Base-by-base conservation (phyloP, 2,888 invertebrate species). In the Erebia ligea region DNA sequence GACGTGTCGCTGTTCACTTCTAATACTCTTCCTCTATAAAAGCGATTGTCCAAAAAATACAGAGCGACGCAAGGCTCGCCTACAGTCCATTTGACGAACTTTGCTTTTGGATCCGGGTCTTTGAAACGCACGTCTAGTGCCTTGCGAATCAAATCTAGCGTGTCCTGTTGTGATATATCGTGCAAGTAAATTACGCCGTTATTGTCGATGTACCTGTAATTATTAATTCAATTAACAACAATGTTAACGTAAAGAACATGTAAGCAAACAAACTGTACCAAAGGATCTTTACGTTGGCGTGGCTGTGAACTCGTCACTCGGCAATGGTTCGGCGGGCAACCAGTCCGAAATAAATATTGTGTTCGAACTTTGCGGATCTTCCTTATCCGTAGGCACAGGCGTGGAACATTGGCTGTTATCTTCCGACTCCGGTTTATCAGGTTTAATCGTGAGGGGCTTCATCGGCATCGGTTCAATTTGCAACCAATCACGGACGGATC, bases 61-160 rank as follows among this genome's bases (percentile, higher is more conserved):
- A 94, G 89, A 0, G 96, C 97, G 45, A 96, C 91, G 81, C 97
- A 97, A 5, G 96, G 92, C 74, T 96, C 95, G 1, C 95, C 96
- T 2, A 89, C 82, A 6, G 85, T 79, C 96, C 95, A 97, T 72
- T 89, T 86, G n/a, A 82, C 81, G 74, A 92, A 93, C 67, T 89
- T 85, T 13, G 92, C 87, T 78, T 92, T 91, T 0, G 92, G 89
- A 68, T 90, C 86, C 0, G 90, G 84, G 13, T 87, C 79, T 40
- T 85, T 85, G 77, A 94, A 95, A 61, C 91, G 87, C 0, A 89
- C 84, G 42, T 89, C 84, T 6, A 96, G 86, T 10, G 92, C 89
- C 56, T 84, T 84, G 67, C 92, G 90, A 73, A 96, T 95, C 2
- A 93, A 80, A 1, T 89, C 82, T 25, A 95, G 80, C 0, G 92